phyloP scores from a whole-genome alignment of 2,888 invertebrate species.

The Ophion ellenae region DNA sequence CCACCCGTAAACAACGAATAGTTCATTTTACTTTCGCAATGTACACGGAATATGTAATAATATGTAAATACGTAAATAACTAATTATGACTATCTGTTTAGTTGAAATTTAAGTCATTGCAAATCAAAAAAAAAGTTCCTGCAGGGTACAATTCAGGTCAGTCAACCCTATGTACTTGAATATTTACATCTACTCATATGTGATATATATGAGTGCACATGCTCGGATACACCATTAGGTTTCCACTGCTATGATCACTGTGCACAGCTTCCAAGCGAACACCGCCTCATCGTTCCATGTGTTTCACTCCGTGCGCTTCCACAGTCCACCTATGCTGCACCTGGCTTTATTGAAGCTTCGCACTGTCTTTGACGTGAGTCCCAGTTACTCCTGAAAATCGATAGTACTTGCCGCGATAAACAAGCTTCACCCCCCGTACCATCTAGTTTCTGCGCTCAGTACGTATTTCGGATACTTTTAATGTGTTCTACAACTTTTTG shows the following conservation, averaged over 20 bases:
- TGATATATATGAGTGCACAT: background rate
- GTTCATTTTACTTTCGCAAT: no score
- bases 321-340: background rate
- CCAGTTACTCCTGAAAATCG: constrained; percentile 70
- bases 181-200: background rate
- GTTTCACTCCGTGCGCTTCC: background rate
- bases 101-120: background rate
- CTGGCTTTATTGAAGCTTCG: background rate
- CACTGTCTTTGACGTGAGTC: constrained; percentile 4
- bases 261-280: background rate
- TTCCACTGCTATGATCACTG: background rate
- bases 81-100: background rate
- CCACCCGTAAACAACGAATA: no score
- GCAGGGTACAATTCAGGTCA: background rate
- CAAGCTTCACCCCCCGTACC: constrained; percentile 55
- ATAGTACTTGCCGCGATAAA: constrained; percentile 72
- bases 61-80: background rate
- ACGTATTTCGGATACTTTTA: background rate
- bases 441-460: constrained; percentile 2
- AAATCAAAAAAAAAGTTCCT: background rate
- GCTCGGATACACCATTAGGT: background rate
- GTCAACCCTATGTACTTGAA: background rate
- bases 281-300: background rate
- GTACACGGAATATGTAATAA: no score
- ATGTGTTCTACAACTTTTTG: background rate